Evolutionary conservation across 2,888 invertebrate species (phyloP), one percentile per base, ranked within the genome.

Genomic region (Pogonocherus hispidulus): DNA sequence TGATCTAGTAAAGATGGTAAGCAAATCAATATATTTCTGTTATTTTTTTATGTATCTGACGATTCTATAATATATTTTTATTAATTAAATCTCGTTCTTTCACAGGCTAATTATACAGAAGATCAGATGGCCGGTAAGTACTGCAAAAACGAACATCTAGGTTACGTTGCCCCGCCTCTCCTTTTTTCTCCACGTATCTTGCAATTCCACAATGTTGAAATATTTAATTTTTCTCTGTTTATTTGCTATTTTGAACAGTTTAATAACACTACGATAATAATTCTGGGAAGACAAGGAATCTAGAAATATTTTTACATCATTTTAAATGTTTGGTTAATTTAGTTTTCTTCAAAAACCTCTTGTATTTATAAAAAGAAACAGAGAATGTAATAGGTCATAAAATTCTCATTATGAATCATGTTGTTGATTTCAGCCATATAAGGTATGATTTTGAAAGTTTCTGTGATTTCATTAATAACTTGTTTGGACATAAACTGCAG

Each of bases 71-170:
- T 41, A 41, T 22, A 35, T 11, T 44, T 11, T 55, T 46, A 35
- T 27, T 49, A 66, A 49, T 27, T 46, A 54, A 23, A 47, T 41
- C 41, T 55, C 67, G 22, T 76, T 79, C 81, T 78, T 73, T 90
- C 90, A 70, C 89, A 95, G 95, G 94, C 93, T 81, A 93, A 93
- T 83, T 95, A 94, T 87, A 91, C 93, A 49, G 95, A 95, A 88
- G 95, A 95, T 88, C 95, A 95, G 90, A 90, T 95, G 88, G 94
- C 94, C 86, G 95, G 95, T 95, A 88, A 94, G 93, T 92, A 81
- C 77, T 56, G 52, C 74, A 75, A 71, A 81, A 80, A 76, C 77
- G 74, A 75, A 77, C 80, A 85, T 82, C 80, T 84, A 85, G 86
- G 86, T 84, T 86, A 84, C 79, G 73, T 79, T 79, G 83, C 84